Base-by-base conservation (phyloP, 2,113 vertebrate genomes). In the Serilophus lunatus region DNA sequence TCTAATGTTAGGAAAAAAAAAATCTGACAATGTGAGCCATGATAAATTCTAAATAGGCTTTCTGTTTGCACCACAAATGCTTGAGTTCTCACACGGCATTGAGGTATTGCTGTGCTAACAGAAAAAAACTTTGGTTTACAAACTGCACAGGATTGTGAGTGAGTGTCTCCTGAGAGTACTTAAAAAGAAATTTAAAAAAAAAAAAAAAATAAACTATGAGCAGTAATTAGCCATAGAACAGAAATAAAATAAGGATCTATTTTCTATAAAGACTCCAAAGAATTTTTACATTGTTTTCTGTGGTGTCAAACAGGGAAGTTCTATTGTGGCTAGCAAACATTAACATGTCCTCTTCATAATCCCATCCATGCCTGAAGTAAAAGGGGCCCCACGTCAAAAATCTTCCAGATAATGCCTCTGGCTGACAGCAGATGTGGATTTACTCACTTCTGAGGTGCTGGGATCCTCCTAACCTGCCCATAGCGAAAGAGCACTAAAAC, bases 21-120 rank as follows among this genome's bases (percentile, higher is more conserved):
- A 13, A 61, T 77, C 28, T 65, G 53, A 95, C 80, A 82, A 66
- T 36, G 56, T 64, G 53, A 88, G 28, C 80, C 25, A 1, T 68
- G 65, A 74, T 75, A 82, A 95, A 86, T 78, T 88, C 56, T 94
- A 96, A 93, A 86, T 82, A 82, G 57, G 36, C 28, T 91, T 92
- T 79, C 78, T 91, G 77, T 84, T 51, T 81, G 89, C 20, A 28
- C 25, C 35, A 31, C 26, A 79, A 63, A 53, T 57, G 45, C 74
- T 86, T 87, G 65, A 71, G 61, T 87, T 87, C 83, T 91, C 91
- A 87, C 54, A 57, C 1, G n/a, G 20, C 57, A 50, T 1, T 72
- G 65, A 84, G 81, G 51, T 69, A 82, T 42, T 29, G 50, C 74
- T 86, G 28, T 72, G 50, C 69, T 78, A 84, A 82, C 49, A 87